Evolutionary conservation across 2,113 vertebrate species (phyloP), one percentile per base, ranked within the genome.

Genomic region (Canis aureus): DNA sequence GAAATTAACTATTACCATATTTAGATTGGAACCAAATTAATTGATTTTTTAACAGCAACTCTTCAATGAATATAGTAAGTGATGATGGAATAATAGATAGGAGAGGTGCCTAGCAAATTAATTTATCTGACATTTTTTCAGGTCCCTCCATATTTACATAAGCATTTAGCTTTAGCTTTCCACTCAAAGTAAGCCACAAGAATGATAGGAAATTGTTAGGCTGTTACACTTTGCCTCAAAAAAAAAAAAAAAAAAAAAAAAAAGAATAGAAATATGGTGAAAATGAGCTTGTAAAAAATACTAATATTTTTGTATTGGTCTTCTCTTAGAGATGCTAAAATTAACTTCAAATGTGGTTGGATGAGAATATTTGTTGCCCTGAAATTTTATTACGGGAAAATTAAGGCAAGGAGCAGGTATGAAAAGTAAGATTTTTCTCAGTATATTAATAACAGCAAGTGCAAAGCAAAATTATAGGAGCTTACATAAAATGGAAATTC

Each of bases 201-300:
- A 67, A 80, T 83, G 8, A n/a, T 80, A 84, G 59, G 5, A 67
- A 62, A 66, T 51, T 13, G 2, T 78, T 91, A 67, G 51, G 10
- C 11, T 35, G 0, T 80, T 5, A 81, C 0, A 49, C 10, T 2
- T 66, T 62, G 9, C 88, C 35, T 81, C 16, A 78, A 80, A 51
- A 64, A 59, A 66, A 35, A 51, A 11, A 15, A 57, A 1, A 76
- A 81, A 7, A 4, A 84, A 29, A 43, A 12, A 49, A 94, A 20
- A 10, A 60, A 53, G 23, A 3, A 55, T 20, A 79, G 27, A 55
- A 53, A 79, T 79, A 93, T 8, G 1, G 20, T 79, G 51, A 86
- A 83, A 93, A 93, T 86, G 55, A 91, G 23, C 32, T 79, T 62
- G 38, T 78, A 67, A 97, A 94, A 94, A 91, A 73, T 78, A 60